These are phyloP conservation scores for Prionailurus bengalensis DNA, from an alignment of 2,113 vertebrate genomes.

Conservation along the genomic window DNA sequence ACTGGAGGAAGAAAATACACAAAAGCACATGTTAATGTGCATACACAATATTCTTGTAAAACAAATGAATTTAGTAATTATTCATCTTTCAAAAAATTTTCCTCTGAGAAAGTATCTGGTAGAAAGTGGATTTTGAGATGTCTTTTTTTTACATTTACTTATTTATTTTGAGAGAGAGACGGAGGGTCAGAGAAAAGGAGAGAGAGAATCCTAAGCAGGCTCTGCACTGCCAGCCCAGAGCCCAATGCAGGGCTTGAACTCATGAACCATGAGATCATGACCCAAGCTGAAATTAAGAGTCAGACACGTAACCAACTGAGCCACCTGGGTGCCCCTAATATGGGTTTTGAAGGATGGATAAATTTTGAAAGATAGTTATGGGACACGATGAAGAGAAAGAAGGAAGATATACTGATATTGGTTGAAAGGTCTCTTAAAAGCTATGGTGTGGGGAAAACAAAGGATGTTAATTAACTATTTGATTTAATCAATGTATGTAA, in stretches of 20 bases:
- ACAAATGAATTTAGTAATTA: not conserved
- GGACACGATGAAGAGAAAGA: not conserved
- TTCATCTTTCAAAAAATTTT: not conserved
- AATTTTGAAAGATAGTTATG: not conserved
- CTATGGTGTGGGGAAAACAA: not conserved
- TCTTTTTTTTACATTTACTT: too few species aligned
- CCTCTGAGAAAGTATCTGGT: not conserved
- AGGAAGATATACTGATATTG: not conserved
- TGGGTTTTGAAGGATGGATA: not conserved
- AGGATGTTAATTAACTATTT: not conserved
- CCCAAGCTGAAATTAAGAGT: too few species aligned
- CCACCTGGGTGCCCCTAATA: too few species aligned
- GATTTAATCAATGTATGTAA: not conserved
- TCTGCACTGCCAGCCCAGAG: too few species aligned
- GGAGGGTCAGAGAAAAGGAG: too few species aligned
- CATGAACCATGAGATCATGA: too few species aligned
- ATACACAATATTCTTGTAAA: not conserved
- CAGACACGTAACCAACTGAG: too few species aligned
- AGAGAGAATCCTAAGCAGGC: too few species aligned
- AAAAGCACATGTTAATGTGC: not conserved
- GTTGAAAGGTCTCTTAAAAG: not conserved
- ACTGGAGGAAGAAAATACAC: not conserved
- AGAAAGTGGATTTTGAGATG: not conserved
- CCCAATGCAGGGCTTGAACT: too few species aligned
- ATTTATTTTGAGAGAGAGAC: too few species aligned